phyloP scores from a whole-genome alignment of 2,797 vertebrate species.

The Nyctibius grandis region DNA sequence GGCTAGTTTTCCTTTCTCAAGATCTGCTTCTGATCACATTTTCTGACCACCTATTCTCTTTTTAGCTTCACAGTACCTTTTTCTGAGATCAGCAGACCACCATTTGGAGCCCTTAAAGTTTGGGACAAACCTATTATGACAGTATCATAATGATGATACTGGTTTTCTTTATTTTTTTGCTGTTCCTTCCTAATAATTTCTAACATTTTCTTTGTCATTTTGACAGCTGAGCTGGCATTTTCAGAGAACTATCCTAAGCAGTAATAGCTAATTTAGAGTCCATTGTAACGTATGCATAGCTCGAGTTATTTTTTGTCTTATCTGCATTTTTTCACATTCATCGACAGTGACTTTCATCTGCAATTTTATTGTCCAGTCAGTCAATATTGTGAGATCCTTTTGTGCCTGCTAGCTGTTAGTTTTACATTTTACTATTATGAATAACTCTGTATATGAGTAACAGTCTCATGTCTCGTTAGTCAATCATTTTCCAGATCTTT shows the following conservation, averaged over 20 bases:
- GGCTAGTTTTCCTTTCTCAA: not conserved
- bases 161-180: not conserved
- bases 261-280: not conserved
- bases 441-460: not conserved
- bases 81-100: not conserved
- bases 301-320: not conserved
- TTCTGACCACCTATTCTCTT: not conserved
- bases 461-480: not conserved
- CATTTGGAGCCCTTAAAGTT: not conserved
- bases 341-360: not conserved
- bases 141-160: not conserved
- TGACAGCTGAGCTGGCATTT: not conserved
- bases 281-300: not conserved
- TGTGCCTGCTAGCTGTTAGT: not conserved
- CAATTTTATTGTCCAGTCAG: not conserved
- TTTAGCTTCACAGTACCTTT: not conserved
- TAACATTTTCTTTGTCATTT: not conserved
- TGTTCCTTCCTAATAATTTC: not conserved
- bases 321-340: not conserved
- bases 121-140: not conserved
- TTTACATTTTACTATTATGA: not conserved
- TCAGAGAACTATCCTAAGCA: not conserved
- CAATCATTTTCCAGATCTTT: not conserved
- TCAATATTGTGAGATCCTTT: not conserved
- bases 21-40: not conserved